Evolutionary conservation across 2,113 vertebrate genomes (phyloP).

Genomic region (Regulus satrapa): DNA sequence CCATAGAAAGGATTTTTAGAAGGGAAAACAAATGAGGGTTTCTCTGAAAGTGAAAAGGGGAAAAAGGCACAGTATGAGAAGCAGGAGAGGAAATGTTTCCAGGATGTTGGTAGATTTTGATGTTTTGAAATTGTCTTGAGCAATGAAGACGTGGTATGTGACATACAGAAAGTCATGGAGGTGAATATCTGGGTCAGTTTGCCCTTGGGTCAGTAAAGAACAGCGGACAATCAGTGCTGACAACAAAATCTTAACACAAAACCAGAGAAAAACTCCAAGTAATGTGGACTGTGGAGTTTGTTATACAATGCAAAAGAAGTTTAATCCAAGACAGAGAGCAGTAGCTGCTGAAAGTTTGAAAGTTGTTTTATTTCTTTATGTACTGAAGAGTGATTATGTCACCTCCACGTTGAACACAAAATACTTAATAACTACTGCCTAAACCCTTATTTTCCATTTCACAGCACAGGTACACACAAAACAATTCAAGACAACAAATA

Average conservation of each 20-base stretch:
- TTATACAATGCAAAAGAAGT: not conserved
- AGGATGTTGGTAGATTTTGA: not conserved
- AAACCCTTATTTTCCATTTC: not conserved
- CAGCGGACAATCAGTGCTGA: not conserved
- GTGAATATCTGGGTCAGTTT: not conserved
- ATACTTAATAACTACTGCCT: not conserved
- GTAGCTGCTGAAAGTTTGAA: not conserved
- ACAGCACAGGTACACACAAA: not conserved
- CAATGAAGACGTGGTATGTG: not conserved
- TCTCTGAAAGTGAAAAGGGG: not conserved
- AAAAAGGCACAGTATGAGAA: rapidly evolving
- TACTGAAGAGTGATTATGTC: not conserved
- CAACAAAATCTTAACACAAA: not conserved
- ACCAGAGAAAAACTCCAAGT: not conserved
- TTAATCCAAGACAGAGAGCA: not conserved
- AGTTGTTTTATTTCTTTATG: not conserved
- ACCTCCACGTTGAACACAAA: not conserved
- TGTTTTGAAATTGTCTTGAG: not conserved
- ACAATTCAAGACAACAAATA: not conserved
- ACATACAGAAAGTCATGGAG: not conserved
- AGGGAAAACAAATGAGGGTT: not conserved
- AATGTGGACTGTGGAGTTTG: not conserved
- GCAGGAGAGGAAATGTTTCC: not conserved
- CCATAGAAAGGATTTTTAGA: not conserved
- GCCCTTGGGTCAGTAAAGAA: not conserved